Evolutionary conservation across 2,888 invertebrate species (phyloP), one percentile per base, ranked within the genome.

Genomic region (Drosophila borealis): DNA sequence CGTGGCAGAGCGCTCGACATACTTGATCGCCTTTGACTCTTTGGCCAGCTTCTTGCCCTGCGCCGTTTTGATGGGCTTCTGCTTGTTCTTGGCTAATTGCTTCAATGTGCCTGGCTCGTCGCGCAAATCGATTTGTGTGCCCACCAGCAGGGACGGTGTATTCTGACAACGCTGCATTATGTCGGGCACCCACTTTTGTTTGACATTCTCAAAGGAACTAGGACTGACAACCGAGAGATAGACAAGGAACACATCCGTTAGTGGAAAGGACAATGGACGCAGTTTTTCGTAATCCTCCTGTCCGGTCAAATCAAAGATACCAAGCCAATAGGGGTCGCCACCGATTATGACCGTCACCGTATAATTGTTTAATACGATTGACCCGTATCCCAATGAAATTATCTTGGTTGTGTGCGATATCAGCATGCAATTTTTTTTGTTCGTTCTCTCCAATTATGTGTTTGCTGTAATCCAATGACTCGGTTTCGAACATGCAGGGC

Each of bases 181-280:
- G 95, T 99, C 99, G 76, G 99, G 99, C 69, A 99, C 99, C 99
- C 99, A 99, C 98, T 99, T 99, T 95, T 99, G 99, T 94, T 98
- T 98, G 68, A 99, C 99, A 93, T 99, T 99, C 94, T 99, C 99
- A 94, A 98, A 99, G 61, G 99, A 99, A 90, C 99, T 98, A 77
- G 99, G 99, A 88, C 98, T 98, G 73, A 99, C 99, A 87, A 99
- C 99, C 88, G 99, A 99, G 93, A 99, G 99, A 94, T 99, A 99
- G 77, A 99, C 99, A 89, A 99, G 96, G 94, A 99, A 99, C 75
- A 99, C 99, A 93, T 99, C 99, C 59, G 99, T 99, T 93, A 99
- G 99, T 81, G 99, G 99, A 94, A 99, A 99, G 93, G 98, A 98
- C 81, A 99, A 94, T 41, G 99, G 99, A 91, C 99, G 95, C 90